These are phyloP conservation scores for Drosophila meridionalis DNA, from an alignment of 2,888 invertebrate species.

Conservation along the genomic window DNA sequence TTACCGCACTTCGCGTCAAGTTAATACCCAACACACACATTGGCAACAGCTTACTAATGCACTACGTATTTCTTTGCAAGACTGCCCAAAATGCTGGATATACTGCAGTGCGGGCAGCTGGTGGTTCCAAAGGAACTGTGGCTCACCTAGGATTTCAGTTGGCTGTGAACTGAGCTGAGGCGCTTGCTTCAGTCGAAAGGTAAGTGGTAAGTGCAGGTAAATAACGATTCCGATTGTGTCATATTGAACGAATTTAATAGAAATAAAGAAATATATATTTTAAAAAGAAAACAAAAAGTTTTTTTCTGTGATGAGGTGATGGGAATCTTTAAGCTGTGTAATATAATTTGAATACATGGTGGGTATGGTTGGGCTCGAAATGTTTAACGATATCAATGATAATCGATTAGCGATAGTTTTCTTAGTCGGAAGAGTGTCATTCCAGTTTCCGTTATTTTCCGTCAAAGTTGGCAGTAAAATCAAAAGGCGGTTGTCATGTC, in stretches of 20 bases:
- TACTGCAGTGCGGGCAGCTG: conserved; percentile 44
- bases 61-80: conserved; percentile 78
- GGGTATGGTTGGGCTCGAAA: neutral
- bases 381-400: neutral
- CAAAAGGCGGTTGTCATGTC: neutral
- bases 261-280: conserved; percentile 22
- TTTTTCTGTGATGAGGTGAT: neutral
- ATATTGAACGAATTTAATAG: conserved; percentile 5
- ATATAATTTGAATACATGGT: neutral
- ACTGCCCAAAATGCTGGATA: conserved; percentile 69
- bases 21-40: conserved; percentile 24
- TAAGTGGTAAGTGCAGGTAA: conserved; percentile 66
- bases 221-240: conserved; percentile 9
- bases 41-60: conserved; percentile 66
- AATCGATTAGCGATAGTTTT: conserved; percentile 5
- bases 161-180: conserved; percentile 37
- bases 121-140: conserved; percentile 40
- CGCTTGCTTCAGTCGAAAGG: conserved; percentile 39
- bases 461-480: neutral
- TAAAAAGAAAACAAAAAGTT: neutral
- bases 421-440: neutral
- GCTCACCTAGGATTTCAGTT: conserved; percentile 41
- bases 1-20: conserved; percentile 42
- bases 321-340: neutral
- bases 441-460: neutral